phyloP scores from a whole-genome alignment of 2,888 invertebrate genomes.

The Dromius quadrimaculatus region DNA sequence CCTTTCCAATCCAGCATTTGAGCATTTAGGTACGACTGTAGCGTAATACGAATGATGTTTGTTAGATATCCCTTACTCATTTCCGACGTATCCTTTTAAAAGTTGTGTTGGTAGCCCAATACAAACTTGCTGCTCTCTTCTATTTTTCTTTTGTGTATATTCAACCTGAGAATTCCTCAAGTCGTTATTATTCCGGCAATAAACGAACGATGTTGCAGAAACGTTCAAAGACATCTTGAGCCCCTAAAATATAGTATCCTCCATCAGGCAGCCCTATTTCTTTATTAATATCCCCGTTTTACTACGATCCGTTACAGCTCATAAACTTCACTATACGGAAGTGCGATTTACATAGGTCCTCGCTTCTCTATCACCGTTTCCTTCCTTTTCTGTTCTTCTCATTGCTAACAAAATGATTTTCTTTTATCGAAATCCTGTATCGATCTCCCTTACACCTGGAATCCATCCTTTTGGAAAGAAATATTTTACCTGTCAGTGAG shows the following conservation, averaged over 20 bases:
- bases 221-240: constrained; percentile 41
- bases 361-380: not conserved
- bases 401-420: constrained; percentile 37
- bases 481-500: constrained; percentile 41
- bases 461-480: constrained; percentile 14
- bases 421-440: constrained; percentile 40
- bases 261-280: constrained; percentile 40
- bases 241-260: constrained; percentile 38
- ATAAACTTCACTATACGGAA: constrained; percentile 41
- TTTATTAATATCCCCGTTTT: constrained; percentile 48
- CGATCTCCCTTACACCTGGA: constrained; percentile 34
- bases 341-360: constrained; percentile 45
- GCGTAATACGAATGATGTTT: too few relatives aligned
- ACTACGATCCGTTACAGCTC: constrained; percentile 46
- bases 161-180: too few relatives aligned
- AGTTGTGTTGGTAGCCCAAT: too few relatives aligned
- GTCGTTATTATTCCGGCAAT: too few relatives aligned
- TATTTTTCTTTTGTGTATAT: too few relatives aligned
- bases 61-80: too few relatives aligned
- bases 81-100: too few relatives aligned
- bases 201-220: constrained; percentile 9
- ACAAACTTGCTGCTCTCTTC: too few relatives aligned
- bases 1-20: too few relatives aligned
- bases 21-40: too few relatives aligned
- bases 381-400: not conserved